Conservation (phyloP, 2,797 vertebrate genomes). For the Siniperca scherzeri region DNA sequence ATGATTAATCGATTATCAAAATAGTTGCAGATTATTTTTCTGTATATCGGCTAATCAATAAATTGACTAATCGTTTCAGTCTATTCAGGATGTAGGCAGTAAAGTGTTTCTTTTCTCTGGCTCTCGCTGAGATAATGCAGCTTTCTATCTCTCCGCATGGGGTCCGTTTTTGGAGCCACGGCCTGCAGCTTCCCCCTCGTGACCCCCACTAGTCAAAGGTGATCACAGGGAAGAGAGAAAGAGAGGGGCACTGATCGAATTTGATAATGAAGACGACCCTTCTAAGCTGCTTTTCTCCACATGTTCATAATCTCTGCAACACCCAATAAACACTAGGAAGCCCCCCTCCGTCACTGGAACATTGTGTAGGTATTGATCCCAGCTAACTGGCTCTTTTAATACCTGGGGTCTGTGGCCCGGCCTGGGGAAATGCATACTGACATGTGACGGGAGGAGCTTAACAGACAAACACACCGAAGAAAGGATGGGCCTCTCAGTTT, state of each 20-base stretch:
- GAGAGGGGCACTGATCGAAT: constrained; percentile 84
- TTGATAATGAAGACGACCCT: constrained; percentile 88
- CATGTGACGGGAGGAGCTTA: constrained; percentile 84
- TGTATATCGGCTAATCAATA: not conserved
- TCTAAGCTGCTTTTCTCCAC: constrained; percentile 87
- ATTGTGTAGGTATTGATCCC: constrained; percentile 89
- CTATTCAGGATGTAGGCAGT: not conserved
- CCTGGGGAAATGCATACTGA: constrained; percentile 84
- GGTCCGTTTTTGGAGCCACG: constrained; percentile 55
- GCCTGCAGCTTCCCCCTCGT: constrained; percentile 47
- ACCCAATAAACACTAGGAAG: constrained; percentile 80
- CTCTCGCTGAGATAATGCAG: constrained; percentile 56
- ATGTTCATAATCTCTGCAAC: constrained; percentile 83
- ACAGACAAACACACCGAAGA: constrained; percentile 78
- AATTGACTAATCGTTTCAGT: not conserved
- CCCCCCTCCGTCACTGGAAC: constrained; percentile 82
- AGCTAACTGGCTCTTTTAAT: constrained; percentile 82
- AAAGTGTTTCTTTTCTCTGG: constrained; percentile 48
- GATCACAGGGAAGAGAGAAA: constrained; percentile 77
- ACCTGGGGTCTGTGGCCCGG: constrained; percentile 81
- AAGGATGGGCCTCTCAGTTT: constrained; percentile 85
- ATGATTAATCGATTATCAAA: not conserved
- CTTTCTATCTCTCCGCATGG: constrained; percentile 77
- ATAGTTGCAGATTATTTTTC: not conserved
- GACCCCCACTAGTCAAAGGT: constrained; percentile 83